A percentile compares a stretch with the other conserved stretches of the same genome.
Conservation (phyloP, 2,888 invertebrate species). For the Dolomedes plantarius region DNA sequence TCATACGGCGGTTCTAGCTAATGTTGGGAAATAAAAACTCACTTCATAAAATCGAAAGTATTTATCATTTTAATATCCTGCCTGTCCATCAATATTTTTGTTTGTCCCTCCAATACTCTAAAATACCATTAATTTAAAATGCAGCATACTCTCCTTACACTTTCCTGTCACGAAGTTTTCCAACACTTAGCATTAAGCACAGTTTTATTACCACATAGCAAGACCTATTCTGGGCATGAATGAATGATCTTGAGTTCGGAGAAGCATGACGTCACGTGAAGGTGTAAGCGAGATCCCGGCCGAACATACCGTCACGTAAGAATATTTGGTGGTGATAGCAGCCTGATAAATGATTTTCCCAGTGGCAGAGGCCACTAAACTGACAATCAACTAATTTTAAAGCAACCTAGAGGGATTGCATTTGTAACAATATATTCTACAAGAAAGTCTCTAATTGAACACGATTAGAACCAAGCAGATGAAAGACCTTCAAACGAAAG, state of each 20-base stretch:
- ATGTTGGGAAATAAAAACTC: too few species aligned
- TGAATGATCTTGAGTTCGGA: background rate
- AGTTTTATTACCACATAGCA: background rate
- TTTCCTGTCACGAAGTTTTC: conserved; percentile 6
- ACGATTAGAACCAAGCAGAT: too few species aligned
- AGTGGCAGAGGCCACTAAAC: conserved; percentile 7
- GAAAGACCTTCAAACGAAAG: too few species aligned
- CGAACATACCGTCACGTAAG: background rate
- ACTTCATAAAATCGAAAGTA: too few species aligned
- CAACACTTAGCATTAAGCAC: background rate
- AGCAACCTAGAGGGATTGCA: background rate
- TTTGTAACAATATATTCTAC: conserved; percentile 7
- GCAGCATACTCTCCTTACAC: background rate
- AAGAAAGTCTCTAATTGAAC: background rate
- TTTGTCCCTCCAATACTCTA: too few species aligned
- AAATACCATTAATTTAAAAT: too few species aligned
- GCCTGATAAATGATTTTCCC: conserved; percentile 19
- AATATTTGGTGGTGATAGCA: conserved; percentile 22
- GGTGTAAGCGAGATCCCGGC: background rate
- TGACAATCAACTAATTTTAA: conserved; percentile 30
- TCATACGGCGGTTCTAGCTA: too few species aligned
- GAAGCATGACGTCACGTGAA: background rate
- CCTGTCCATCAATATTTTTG: too few species aligned
- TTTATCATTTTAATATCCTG: too few species aligned
- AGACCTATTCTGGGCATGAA: background rate